These are phyloP conservation scores for Mus caroli DNA, from an alignment of 2,797 vertebrate species.

Conservation along the genomic window DNA sequence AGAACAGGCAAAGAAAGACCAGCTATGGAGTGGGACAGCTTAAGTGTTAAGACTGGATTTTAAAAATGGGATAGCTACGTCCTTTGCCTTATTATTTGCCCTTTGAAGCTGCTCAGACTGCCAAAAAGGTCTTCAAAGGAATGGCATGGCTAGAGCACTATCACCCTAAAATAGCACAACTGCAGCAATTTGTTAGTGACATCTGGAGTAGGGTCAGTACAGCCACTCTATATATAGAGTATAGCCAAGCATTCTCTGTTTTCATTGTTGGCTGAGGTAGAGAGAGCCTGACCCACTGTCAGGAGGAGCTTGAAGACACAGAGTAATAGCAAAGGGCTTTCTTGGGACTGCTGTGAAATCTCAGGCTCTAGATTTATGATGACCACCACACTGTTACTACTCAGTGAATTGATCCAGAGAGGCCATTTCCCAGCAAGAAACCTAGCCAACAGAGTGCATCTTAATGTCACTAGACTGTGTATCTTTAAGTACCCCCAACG, in stretches of 20 bases:
- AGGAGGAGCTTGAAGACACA: neutral
- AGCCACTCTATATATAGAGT: neutral
- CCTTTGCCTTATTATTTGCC: slow-evolving; percentile 22
- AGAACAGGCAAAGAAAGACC: neutral
- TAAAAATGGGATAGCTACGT: slow-evolving; percentile 13
- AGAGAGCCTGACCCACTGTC: neutral
- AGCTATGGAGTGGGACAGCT: neutral
- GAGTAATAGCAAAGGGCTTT: neutral
- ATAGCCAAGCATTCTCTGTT: neutral
- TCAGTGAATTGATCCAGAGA: slow-evolving; percentile 48
- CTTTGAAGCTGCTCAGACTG: neutral
- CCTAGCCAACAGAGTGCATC: slow-evolving; percentile 40
- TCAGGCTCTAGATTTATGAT: slow-evolving; percentile 60
- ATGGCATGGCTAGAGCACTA: neutral
- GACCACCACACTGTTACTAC: slow-evolving; percentile 70
- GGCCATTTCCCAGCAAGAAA: slow-evolving; percentile 64
- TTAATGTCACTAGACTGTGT: slow-evolving; percentile 41
- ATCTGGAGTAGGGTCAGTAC: neutral
- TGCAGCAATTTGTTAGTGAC: neutral
- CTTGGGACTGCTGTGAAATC: slow-evolving; percentile 34
- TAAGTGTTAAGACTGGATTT: neutral
- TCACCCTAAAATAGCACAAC: neutral
- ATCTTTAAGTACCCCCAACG: slow-evolving; percentile 59
- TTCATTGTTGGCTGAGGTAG: neutral
- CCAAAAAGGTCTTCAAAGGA: slow-evolving; percentile 26